Base-by-base conservation (phyloP, 2,888 invertebrate species). In the Stratiomys singularior region DNA sequence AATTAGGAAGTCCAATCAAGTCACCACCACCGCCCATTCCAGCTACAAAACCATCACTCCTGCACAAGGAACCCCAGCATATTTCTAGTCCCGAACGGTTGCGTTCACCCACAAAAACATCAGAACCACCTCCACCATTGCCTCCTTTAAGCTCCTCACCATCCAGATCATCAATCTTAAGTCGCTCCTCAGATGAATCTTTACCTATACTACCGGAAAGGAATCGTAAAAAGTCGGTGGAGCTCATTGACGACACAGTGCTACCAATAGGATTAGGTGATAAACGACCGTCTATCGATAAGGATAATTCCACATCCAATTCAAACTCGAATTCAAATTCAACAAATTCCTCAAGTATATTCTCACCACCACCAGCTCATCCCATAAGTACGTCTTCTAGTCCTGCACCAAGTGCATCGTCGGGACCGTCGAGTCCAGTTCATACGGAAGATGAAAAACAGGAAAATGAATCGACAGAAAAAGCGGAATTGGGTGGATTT, bases 391-490 rank as follows among this genome's bases (percentile, higher is more conserved):
- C 85, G 78, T 86, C 86, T 1, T 83, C 84, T 0, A 86, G 86
- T 21, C 85, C 87, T 0, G 84, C 84, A 78, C 85, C 85, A 64
- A 87, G 87, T 80, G 85, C 85, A 66, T 87, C 87, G 18, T 87
- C 87, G 3, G 86, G 85, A 11, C 86, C 86, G 1, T 86, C 89
- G 0, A 88, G 88, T 44, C 87, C 88, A 1, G 86, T 86, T 21
- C 86, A 87, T 76, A 88, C 88, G 0, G 88, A 88, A 81, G 88
- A 88, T 78, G 88, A 88, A 79, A 90, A 90, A 81, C 90, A 90
- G 82, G 90, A 90, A 81, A 88, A 89, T 72, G 90, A 90, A 83
- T 87, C 88, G 78, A 90, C 89, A 77, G 90, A 90, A 84, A 90
- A 90, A 83, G 87, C 86, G 18, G 83, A 86, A 80, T 79, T 83